These are phyloP conservation scores for Urechis unicinctus DNA, from an alignment of 2,888 invertebrate genomes.

Conservation along the genomic window DNA sequence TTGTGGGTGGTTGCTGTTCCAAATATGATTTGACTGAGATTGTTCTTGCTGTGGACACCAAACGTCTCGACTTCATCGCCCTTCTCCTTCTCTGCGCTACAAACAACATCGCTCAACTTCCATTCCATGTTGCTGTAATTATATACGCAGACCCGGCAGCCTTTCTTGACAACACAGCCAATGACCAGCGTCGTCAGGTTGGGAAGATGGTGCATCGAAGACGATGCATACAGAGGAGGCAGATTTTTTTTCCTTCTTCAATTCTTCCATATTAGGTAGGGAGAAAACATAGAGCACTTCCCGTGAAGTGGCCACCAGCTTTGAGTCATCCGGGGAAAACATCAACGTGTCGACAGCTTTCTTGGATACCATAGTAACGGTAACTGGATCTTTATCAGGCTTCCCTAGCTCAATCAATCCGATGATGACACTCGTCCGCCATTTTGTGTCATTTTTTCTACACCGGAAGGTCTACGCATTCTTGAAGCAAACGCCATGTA, in stretches of 20 bases:
- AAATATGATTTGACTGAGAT: conserved; percentile 1
- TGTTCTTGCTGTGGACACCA: not conserved
- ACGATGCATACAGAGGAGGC: not conserved
- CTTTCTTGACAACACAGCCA: not conserved
- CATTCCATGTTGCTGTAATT: too few species aligned
- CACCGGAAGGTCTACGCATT: conserved; percentile 1
- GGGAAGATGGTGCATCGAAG: not conserved
- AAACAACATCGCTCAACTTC: too few species aligned
- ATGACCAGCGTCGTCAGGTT: not conserved
- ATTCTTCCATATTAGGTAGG: conserved; percentile 1
- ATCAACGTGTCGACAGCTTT: conserved; percentile 9
- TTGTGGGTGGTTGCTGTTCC: conserved; percentile 4
- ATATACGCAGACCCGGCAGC: not conserved
- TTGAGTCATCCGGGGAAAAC: conserved; percentile 12
- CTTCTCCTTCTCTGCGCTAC: not conserved
- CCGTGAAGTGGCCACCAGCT: conserved; percentile 7
- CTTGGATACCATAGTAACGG: not conserved
- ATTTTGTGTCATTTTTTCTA: conserved; percentile 3
- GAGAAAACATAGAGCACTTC: conserved; percentile 5
- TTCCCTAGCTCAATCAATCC: conserved; percentile 4
- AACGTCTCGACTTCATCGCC: not conserved
- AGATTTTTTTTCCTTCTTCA: not conserved
- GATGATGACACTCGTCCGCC: conserved; percentile 5
- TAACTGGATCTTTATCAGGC: not conserved
- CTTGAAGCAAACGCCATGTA: conserved; percentile 5